phyloP scores from a whole-genome alignment of 2,113 vertebrate genomes.

The Muntiacus reevesi region DNA sequence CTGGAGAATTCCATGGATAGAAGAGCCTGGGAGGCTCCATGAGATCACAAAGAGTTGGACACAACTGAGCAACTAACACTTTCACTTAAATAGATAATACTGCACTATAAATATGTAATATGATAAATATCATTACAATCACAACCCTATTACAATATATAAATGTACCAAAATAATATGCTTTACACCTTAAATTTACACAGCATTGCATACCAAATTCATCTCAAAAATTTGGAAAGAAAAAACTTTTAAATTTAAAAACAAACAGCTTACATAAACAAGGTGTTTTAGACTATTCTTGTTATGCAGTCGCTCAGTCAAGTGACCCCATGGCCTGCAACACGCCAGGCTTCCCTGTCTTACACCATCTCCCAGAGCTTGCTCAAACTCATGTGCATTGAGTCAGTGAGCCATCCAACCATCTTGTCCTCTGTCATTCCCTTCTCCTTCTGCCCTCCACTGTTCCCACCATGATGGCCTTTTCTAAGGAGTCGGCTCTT shows the following conservation, averaged over 20 bases:
- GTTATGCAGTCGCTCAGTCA: neutral
- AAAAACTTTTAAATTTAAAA: neutral
- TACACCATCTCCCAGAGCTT: neutral
- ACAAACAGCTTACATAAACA: neutral
- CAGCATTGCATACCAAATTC: neutral
- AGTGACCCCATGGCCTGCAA: neutral
- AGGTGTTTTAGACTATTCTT: neutral
- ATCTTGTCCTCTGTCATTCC: neutral
- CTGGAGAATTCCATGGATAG: neutral
- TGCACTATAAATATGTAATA: neutral
- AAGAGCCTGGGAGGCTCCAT: neutral
- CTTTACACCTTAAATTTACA: neutral
- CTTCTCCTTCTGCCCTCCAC: neutral
- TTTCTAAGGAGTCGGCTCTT: neutral
- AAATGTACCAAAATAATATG: neutral
- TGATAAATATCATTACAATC: neutral
- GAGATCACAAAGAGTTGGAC: neutral
- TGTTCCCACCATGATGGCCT: neutral
- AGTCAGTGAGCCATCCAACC: neutral
- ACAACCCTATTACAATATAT: neutral
- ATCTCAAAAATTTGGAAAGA: neutral
- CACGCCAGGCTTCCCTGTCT: neutral
- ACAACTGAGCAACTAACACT: neutral
- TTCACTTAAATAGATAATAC: neutral
- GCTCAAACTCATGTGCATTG: neutral